A percentile compares a stretch with the other conserved stretches of the same genome.
These are phyloP conservation scores for Cassiopea andromeda DNA, from an alignment of 30 jellyfish, hydroid and myxozoan genomes.

Conservation along the genomic window DNA sequence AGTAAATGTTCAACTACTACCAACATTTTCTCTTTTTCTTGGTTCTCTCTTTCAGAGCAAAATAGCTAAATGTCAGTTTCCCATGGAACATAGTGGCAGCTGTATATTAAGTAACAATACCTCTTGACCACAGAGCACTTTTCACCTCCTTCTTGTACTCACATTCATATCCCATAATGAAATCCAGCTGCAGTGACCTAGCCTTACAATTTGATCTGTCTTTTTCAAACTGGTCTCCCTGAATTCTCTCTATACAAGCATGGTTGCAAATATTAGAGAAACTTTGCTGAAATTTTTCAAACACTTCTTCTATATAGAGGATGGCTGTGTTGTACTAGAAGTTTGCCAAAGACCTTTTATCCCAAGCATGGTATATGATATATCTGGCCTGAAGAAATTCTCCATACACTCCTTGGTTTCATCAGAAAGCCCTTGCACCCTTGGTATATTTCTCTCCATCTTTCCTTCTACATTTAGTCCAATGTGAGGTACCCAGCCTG, in stretches of 20 bases:
- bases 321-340: not conserved
- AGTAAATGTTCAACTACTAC: constrained; percentile 42
- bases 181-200: constrained; percentile 61
- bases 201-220: constrained; percentile 43
- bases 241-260: constrained; percentile 46
- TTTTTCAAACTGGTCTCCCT: constrained; percentile 52
- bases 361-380: constrained; percentile 62
- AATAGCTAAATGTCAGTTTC: constrained; percentile 7
- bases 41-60: constrained; percentile 49
- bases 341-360: constrained; percentile 18
- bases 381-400: constrained; percentile 64
- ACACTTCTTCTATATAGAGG: constrained; percentile 34
- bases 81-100: constrained; percentile 44
- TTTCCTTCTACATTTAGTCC: constrained; percentile 30
- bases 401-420: constrained; percentile 48
- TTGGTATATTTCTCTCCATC: constrained; percentile 32
- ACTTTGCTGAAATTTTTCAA: constrained; percentile 24
- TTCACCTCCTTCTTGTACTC: constrained; percentile 66
- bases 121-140: constrained; percentile 56
- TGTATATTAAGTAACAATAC: constrained; percentile 22
- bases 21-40: constrained; percentile 23
- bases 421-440: constrained; percentile 37
- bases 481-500: constrained; percentile 58
- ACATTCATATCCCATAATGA: constrained; percentile 48
- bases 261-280: constrained; percentile 35